These are phyloP conservation scores for Podarcis siculus DNA, from an alignment of 2,797 vertebrate genomes.

Conservation along the genomic window DNA sequence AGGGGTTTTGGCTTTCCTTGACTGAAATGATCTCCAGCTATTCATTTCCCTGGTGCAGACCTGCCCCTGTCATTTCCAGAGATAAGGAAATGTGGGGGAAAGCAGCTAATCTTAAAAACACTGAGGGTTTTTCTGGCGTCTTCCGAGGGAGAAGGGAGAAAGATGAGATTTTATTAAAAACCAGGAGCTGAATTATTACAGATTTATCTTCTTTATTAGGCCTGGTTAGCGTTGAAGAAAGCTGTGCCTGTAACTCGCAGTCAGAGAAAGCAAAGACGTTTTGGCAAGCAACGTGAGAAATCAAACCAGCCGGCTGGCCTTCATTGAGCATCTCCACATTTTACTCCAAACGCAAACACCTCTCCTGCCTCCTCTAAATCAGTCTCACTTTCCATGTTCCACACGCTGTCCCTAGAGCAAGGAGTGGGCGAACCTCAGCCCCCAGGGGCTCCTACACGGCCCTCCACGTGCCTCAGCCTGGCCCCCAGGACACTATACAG, in stretches of 20 bases:
- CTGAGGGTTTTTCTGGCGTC: conserved; percentile 64
- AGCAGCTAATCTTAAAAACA: conserved; percentile 41
- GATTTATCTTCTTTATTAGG: conserved; percentile 75
- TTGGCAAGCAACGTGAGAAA: conserved; percentile 52
- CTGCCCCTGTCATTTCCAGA: conserved; percentile 48
- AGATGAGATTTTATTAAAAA: conserved; percentile 74
- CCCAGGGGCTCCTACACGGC: too few relatives aligned
- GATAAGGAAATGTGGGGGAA: conserved; percentile 61
- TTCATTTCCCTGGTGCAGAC: conserved; percentile 43
- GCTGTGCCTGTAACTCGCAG: conserved; percentile 61
- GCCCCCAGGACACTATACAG: not conserved
- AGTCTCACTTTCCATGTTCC: not conserved
- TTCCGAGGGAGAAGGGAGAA: conserved; percentile 47
- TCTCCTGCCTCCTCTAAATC: not conserved
- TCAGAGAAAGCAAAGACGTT: conserved; percentile 64
- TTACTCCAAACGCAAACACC: not conserved
- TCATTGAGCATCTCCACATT: conserved; percentile 30
- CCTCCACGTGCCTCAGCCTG: not conserved
- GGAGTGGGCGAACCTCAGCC: not conserved
- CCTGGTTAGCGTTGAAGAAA: conserved; percentile 66
- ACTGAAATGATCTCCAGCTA: not conserved
- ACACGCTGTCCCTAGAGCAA: not conserved
- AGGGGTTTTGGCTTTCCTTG: not conserved
- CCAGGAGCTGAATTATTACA: conserved; percentile 70
- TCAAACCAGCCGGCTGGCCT: conserved; percentile 39